Evolutionary conservation across 2,797 vertebrate genomes (phyloP), one percentile per base, ranked within the genome.

Genomic region (Furcifer pardalis): DNA sequence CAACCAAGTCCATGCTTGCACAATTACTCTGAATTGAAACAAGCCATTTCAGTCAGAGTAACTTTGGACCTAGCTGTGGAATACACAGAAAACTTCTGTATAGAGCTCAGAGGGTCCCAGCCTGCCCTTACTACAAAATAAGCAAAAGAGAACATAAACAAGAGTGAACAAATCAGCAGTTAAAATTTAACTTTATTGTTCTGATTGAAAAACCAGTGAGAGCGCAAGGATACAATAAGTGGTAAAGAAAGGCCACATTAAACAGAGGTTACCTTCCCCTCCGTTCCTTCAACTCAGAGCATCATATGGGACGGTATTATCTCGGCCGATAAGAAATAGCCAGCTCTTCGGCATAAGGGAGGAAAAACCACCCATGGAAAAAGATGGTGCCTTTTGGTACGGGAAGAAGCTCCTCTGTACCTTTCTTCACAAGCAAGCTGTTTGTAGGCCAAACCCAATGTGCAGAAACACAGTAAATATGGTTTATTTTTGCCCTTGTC

Each of bases 181-280:
- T 83, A 91, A 78, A 52, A 60, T 92, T 90, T 89, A 62, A 74
- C 80, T 85, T 77, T 85, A 71, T 91, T 94, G 85, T 94, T 92
- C 76, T 44, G 76, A 86, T 80, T 90, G 81, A 87, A 86, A 92
- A 90, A 93, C 44, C 87, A 35, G 80, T 88, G 82, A 90, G 75
- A 87, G 49, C 86, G 13, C 89, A 92, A 88, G 86, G 84, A 90
- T 94, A 95, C 90, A 95, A 93, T 19, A 93, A 93, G 86, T 94
- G 92, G 75, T 91, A 91, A 91, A 87, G 78, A 81, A 93, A 95
- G 90, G 93, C 92, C 94, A 91, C 60, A 56, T 0, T 79, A 0
- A 2, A 86, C 90, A 94, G 90, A 89, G 87, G 23, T 1, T 1
- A 56, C 79, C 35, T 23, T 30, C 75, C 10, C 89, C 52, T 85